Conservation (phyloP, 2,113 vertebrate genomes). For the Micromys minutus region DNA sequence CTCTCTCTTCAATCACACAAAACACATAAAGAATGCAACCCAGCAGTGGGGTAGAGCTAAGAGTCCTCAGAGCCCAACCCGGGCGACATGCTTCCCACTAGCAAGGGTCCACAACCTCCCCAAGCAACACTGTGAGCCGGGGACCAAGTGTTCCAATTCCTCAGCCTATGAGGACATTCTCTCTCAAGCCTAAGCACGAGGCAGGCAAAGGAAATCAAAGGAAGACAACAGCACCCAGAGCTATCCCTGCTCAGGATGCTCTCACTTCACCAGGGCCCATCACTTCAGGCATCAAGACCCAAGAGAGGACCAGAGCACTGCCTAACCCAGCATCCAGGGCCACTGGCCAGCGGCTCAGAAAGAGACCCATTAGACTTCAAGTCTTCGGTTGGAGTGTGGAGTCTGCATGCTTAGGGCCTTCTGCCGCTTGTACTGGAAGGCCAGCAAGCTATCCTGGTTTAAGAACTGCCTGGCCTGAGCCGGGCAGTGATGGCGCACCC, state of each 20-base stretch:
- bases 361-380: not conserved
- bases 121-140: not conserved
- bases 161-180: not conserved
- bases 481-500: not conserved
- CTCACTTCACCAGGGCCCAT: accelerated
- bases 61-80: not conserved
- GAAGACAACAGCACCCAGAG: not conserved
- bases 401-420: too few species aligned
- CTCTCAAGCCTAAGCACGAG: not conserved
- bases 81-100: not conserved
- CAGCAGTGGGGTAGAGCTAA: not conserved
- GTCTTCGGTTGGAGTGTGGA: not conserved
- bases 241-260: not conserved
- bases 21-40: not conserved
- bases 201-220: not conserved
- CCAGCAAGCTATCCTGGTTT: not conserved
- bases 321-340: not conserved
- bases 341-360: not conserved
- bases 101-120: not conserved
- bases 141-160: not conserved
- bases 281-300: not conserved
- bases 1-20: not conserved
- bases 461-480: not conserved
- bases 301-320: not conserved
- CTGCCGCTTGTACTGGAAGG: not conserved